Percentiles rank a stretch among this genome's conserved stretches.
Evolutionary conservation across 2,113 vertebrate species (phyloP).

Genomic region (Vombatus ursinus): DNA sequence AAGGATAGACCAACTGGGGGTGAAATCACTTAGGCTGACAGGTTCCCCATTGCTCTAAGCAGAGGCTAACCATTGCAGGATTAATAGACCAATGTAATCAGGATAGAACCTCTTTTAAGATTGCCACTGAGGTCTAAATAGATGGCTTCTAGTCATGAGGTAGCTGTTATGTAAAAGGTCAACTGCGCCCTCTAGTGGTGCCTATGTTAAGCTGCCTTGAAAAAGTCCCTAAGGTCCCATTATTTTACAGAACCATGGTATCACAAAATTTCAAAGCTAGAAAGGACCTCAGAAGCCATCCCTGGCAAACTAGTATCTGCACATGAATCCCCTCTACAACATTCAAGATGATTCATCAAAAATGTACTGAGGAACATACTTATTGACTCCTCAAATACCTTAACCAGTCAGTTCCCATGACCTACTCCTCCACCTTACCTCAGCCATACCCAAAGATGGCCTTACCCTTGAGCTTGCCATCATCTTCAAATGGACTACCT

Average conservation of each 20-base stretch:
- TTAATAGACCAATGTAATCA: not conserved
- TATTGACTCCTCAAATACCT: not conserved
- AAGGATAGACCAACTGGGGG: not conserved
- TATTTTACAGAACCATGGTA: not conserved
- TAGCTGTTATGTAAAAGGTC: not conserved
- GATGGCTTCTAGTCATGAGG: not conserved
- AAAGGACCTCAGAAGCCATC: not conserved
- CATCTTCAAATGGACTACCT: not conserved
- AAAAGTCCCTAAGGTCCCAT: not conserved
- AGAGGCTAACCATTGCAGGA: not conserved
- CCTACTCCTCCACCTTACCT: not conserved
- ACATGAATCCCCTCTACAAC: not conserved
- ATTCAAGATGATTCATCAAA: not conserved
- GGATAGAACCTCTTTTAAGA: not conserved
- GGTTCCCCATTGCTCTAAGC: not conserved
- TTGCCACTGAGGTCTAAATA: not conserved
- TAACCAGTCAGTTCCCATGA: not conserved
- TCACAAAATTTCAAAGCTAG: not conserved
- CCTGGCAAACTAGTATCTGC: not conserved
- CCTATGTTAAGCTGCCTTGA: not conserved
- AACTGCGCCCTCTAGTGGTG: not conserved
- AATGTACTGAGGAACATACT: not conserved
- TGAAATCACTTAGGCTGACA: not conserved
- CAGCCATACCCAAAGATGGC: not conserved
- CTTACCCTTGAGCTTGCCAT: not conserved